Evolutionary conservation across 2,888 invertebrate genomes (phyloP), one percentile per base, ranked within the genome.

Genomic region (Unio delphinus): DNA sequence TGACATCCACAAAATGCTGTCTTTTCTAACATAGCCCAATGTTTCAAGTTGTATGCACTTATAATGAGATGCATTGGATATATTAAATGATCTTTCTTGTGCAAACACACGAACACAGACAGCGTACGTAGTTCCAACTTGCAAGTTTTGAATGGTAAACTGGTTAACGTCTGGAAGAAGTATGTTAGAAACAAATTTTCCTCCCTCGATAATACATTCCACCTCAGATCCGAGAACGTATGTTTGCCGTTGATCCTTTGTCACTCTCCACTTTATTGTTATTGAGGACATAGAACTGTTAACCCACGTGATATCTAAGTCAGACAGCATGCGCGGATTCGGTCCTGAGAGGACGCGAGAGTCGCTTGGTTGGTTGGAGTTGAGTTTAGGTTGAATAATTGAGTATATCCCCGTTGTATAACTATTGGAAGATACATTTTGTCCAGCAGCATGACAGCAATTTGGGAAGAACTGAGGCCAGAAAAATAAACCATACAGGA

Each of bases 31-130:
- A 55, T 80, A 69, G 26, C 78, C 69, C n/a, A 79, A 75, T 26
- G 81, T 80, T 20, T 70, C 68, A n/a, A 80, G 74, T 60, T 69
- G 70, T 4, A 73, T 69, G 65, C 81, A 81, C 30, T 74, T 76
- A 23, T 74, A 77, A 71, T 81, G 79, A 17, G 65, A 63, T 58
- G 72, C 68, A 58, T 63, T 71, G 56, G 74, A 74, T 17, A 58
- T 61, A 55, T 79, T 75, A 17, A 26, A 18, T 8, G 67, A 63
- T 4, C 77, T 74, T 26, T 73, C 71, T 3, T 69, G 55, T 59
- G 74, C 73, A 5, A 57, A 65, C 71, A 77, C 68, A 45, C 73
- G 69, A 1, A 74, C 77, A 70, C 77, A 77, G 18, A 77, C 64
- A 15, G 74, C 74, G 56, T 77, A 77, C 20, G 71, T 23, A n/a